These are phyloP conservation scores for Carduelis carduelis DNA, from an alignment of 2,797 vertebrate species.

Conservation along the genomic window DNA sequence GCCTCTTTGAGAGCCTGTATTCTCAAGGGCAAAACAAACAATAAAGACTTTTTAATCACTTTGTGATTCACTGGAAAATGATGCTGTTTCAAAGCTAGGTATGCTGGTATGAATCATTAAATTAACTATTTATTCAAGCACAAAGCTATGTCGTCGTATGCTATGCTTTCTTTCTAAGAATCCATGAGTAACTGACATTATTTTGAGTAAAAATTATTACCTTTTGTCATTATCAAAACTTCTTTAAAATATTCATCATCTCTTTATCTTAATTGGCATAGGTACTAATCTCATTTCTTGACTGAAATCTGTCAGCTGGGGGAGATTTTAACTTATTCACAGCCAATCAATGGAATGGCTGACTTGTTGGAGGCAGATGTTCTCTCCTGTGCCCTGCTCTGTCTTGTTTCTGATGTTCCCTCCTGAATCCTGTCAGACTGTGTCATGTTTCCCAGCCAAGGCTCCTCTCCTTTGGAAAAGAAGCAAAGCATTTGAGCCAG, in stretches of 20 bases:
- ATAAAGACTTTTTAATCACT: neutral
- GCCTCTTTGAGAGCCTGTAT: neutral
- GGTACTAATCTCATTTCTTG: neutral
- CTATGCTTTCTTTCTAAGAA: neutral
- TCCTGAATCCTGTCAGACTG: neutral
- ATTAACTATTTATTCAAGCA: neutral
- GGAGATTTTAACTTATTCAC: neutral
- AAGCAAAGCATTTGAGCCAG: neutral
- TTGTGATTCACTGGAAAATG: neutral
- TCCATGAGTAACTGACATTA: neutral
- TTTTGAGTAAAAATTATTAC: neutral
- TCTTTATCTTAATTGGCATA: neutral
- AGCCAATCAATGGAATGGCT: neutral
- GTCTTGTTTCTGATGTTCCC: neutral
- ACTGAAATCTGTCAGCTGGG: neutral
- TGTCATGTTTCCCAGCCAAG: neutral
- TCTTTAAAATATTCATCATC: neutral
- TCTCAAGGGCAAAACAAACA: neutral
- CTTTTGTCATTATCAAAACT: neutral
- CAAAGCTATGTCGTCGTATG: neutral
- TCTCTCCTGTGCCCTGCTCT: neutral
- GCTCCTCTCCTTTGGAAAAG: neutral
- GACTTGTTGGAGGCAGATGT: neutral
- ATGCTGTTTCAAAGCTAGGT: neutral
- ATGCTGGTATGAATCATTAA: neutral